Conservation (phyloP, 2,797 vertebrate genomes). For the Anabas testudineus region DNA sequence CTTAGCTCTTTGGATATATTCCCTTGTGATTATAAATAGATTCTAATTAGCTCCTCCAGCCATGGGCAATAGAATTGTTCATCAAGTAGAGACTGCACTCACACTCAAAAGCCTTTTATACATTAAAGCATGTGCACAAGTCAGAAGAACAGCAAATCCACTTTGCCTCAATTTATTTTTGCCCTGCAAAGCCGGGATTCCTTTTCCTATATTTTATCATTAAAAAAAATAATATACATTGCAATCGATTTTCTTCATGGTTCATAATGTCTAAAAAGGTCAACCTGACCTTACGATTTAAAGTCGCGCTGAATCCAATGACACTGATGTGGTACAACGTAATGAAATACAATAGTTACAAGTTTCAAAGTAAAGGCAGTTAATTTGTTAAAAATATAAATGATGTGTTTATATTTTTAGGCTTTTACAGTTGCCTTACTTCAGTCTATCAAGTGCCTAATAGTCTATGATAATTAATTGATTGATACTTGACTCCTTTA, state of each 20-base stretch:
- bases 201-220: constrained; percentile 61
- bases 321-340: constrained; percentile 3
- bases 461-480: neutral
- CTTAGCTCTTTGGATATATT: constrained; percentile 73
- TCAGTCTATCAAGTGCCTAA: too few species aligned
- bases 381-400: neutral
- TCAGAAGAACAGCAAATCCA: constrained; percentile 68
- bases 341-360: neutral
- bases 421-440: neutral
- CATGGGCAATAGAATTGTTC: constrained; percentile 78
- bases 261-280: constrained; percentile 41
- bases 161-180: constrained; percentile 50
- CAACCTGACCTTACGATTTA: constrained; percentile 29
- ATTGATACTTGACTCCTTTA: neutral
- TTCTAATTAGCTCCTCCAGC: constrained; percentile 83
- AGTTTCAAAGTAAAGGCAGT: neutral
- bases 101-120: constrained; percentile 64
- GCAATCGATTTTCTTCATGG: constrained; percentile 50
- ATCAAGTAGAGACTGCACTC: constrained; percentile 69
- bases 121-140: constrained; percentile 67
- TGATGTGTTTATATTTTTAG: neutral
- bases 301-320: constrained; percentile 28
- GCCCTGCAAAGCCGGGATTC: constrained; percentile 48
- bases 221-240: constrained; percentile 50
- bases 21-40: constrained; percentile 84